Evolutionary conservation across 2,113 vertebrate species (phyloP), one percentile per base, ranked within the genome.

Genomic region (Notarius lentiginosus): DNA sequence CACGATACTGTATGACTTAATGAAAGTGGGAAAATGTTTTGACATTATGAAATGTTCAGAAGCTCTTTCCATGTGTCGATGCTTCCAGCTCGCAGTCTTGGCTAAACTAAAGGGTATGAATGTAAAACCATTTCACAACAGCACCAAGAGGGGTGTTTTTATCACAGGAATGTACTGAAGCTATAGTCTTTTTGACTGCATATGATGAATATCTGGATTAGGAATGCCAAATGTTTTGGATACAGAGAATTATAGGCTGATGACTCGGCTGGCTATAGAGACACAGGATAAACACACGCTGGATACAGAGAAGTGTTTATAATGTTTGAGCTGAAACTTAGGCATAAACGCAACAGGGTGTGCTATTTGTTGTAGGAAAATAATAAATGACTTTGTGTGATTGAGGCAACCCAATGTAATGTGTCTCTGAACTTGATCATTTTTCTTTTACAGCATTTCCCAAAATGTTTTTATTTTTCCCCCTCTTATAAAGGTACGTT

Each of bases 71-170:
- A 4, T 47, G 22, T 83, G 22, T 51, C 53, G 53, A 17, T 76
- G 14, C n/a, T 11, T 87, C 41, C 47, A 65, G n/a, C 58, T 53
- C 47, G 63, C 56, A 12, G 47, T 12, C 58, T 65, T 27, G 27
- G 47, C 24, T 87, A 87, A 63, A 83, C 47, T 77, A 73, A 83
- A 83, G 14, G 14, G 8, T 49, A 55, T 2, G 76, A 63, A 68
- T 82, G 51, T 87, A 24, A 68, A 89, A 70, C 55, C 51, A 85
- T 77, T 22, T 68, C n/a, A 41, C 76, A 84, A 49, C 65, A 60
- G 79, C 18, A 81, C 49, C 27, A 6, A 27, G 60, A 72, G 51
- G 61, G 82, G 77, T 66, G 87, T 58, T 84, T 34, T 41, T 66
- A 58, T 34, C 61, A 63, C 49, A 66, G 75, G 27, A 84, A 51